phyloP scores from a whole-genome alignment of 2,888 invertebrate species.

The Proisotoma minuta region DNA sequence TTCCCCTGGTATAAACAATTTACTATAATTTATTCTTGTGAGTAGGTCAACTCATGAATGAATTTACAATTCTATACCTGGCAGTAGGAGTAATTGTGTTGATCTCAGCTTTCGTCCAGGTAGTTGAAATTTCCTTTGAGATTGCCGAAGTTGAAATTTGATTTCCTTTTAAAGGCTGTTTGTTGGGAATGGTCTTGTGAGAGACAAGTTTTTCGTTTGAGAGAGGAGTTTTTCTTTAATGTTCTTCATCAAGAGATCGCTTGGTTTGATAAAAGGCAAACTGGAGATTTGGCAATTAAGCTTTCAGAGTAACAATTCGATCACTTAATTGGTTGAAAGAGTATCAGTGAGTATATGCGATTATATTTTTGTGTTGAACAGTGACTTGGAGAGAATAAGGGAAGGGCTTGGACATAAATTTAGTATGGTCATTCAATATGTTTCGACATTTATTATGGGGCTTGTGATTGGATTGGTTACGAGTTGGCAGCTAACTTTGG shows the following conservation, averaged over 20 bases:
- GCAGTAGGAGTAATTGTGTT: conserved; percentile 54
- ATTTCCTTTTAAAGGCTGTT: conserved; percentile 47
- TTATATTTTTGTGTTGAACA: conserved; percentile 49
- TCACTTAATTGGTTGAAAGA: not conserved
- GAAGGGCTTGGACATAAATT: conserved; percentile 56
- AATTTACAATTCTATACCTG: conserved; percentile 51
- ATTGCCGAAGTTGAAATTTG: not conserved
- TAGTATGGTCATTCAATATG: conserved; percentile 52
- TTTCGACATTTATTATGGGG: conserved; percentile 52
- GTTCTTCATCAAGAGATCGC: conserved; percentile 51
- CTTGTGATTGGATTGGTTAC: conserved; percentile 54
- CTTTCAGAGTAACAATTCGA: conserved; percentile 53
- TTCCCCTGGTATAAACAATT: no score
- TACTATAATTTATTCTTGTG: no score
- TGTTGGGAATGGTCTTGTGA: conserved; percentile 51
- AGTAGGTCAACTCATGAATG: conserved; percentile 48
- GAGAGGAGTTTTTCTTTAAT: conserved; percentile 51
- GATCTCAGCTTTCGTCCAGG: conserved; percentile 53
- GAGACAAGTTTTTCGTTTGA: conserved; percentile 51
- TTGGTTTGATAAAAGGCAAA: conserved; percentile 52
- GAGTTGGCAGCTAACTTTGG: conserved; percentile 57
- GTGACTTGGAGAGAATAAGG: conserved; percentile 55
- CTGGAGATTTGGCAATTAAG: conserved; percentile 54
- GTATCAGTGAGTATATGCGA: not conserved
- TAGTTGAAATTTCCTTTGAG: no score